Percentiles rank a stretch among this genome's conserved stretches.
Conservation (phyloP, 2,113 vertebrate species). For the Dissostichus mawsoni region DNA sequence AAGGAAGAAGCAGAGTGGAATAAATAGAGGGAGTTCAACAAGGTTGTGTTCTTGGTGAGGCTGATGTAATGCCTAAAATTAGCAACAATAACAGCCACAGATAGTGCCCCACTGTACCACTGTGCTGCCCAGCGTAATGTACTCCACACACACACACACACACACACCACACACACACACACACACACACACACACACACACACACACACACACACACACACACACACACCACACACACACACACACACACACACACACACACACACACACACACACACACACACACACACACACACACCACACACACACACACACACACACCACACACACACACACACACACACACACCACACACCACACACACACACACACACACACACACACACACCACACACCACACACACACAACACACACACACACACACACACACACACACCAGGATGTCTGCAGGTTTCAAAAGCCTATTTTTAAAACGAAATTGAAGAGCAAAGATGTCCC, state of each 20-base stretch:
- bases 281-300: no score
- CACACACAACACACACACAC: no score
- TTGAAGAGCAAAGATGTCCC: not conserved
- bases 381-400: no score
- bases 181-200: no score
- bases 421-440: not conserved
- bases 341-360: no score
- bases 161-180: not conserved
- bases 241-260: no score
- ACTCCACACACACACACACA: not conserved
- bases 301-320: no score
- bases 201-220: no score
- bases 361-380: no score
- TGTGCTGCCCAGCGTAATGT: conserved; percentile 30
- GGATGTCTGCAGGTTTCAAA: not conserved
- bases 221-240: no score
- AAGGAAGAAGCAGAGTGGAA: conserved; percentile 26
- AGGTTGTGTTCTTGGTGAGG: conserved; percentile 87
- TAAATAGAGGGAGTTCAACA: conserved; percentile 63
- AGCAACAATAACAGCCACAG: conserved; percentile 86
- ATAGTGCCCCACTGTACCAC: conserved; percentile 63
- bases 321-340: no score
- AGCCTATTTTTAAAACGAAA: not conserved
- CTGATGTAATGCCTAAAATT: conserved; percentile 98
- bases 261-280: no score